These are phyloP conservation scores for Polyergus mexicanus DNA, from an alignment of 1,140 invertebrate species.

Conservation along the genomic window DNA sequence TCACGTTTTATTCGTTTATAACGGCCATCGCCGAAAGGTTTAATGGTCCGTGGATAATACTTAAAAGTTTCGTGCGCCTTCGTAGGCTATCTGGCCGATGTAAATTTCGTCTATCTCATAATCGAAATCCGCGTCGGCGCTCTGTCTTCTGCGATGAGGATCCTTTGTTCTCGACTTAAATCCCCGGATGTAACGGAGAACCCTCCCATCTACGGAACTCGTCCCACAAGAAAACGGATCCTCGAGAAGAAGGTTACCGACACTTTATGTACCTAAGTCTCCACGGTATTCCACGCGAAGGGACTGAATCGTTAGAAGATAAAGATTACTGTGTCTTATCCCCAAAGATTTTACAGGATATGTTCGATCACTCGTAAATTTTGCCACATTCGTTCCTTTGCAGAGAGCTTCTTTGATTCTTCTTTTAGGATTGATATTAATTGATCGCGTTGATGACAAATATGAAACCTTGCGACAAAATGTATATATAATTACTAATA, in stretches of 20 bases:
- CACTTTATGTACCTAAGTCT: conserved; percentile 50
- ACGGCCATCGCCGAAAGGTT: conserved; percentile 11
- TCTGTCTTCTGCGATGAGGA: conserved; percentile 59
- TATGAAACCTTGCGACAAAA: neutral
- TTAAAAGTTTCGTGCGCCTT: conserved; percentile 65
- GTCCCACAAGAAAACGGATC: conserved; percentile 31
- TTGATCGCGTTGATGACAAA: neutral
- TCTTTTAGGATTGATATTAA: neutral
- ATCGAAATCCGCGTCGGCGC: conserved; percentile 72
- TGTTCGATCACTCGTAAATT: conserved; percentile 21
- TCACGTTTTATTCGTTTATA: conserved; percentile 38
- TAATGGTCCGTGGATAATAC: conserved; percentile 68
- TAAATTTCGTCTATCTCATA: conserved; percentile 76
- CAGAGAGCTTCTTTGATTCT: neutral
- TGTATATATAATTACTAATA: neutral
- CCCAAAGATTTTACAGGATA: conserved; percentile 15
- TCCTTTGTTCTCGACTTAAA: conserved; percentile 79
- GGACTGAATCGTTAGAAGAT: conserved; percentile 46
- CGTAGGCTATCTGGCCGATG: conserved; percentile 65
- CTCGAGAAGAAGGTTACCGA: conserved; percentile 44
- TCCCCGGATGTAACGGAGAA: conserved; percentile 77
- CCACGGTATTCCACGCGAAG: neutral
- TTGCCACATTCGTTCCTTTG: neutral
- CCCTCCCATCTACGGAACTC: conserved; percentile 12
- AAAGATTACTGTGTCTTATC: conserved; percentile 41